phyloP scores from a whole-genome alignment of 2,113 vertebrate species.

The Thermophis baileyi region DNA sequence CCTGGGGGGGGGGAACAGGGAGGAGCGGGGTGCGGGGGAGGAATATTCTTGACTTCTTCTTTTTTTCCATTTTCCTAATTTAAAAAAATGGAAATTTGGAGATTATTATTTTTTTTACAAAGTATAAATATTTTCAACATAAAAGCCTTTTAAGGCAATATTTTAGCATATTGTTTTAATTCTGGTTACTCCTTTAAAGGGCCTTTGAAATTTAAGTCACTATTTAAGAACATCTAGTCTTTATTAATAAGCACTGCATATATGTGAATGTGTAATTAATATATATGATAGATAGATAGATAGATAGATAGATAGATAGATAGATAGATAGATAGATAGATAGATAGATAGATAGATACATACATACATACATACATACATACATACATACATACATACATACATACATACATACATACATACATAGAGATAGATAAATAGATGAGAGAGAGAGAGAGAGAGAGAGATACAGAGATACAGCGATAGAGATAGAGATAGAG shows the following conservation, averaged over 20 bases:
- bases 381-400: too few species aligned
- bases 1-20: background rate
- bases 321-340: too few species aligned
- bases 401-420: too few species aligned
- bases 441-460: too few species aligned
- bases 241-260: background rate
- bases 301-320: too few species aligned
- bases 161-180: background rate
- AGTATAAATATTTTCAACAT: background rate
- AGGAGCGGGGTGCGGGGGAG: accelerated
- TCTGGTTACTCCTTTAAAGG: background rate
- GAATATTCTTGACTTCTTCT: background rate
- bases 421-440: too few species aligned
- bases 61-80: background rate
- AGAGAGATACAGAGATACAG: too few species aligned
- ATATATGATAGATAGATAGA: too few species aligned
- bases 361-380: too few species aligned
- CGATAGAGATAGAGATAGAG: too few species aligned
- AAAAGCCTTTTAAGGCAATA: background rate
- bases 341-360: too few species aligned
- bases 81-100: background rate
- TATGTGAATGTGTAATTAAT: background rate
- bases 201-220: background rate
- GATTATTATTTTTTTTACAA: background rate
- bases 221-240: background rate